Base-by-base conservation (phyloP, 2,888 invertebrate genomes). In the Heliconius ismenius region DNA sequence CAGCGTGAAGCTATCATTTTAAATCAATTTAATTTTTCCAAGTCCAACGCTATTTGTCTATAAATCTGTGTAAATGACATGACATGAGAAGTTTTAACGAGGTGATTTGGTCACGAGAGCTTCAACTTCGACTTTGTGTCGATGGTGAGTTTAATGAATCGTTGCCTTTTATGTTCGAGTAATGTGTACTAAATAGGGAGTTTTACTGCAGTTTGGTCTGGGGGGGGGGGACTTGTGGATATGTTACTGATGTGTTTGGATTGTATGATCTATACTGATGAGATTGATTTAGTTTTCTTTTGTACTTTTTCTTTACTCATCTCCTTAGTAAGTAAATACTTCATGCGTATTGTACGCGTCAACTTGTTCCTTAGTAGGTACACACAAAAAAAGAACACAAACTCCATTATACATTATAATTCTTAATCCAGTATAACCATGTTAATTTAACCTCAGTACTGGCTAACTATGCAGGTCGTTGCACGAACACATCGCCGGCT, bases 31-130 rank as follows among this genome's bases (percentile, higher is more conserved):
- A 24, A 60, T n/a, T 60, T 64, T 32, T n/a, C 10, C 32, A 26
- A 21, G 1, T 7, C 26, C 18, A 4, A 63, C 18, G 4, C 28
- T 63, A 3, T 32, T 58, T 58, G 28, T n/a, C 58, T 58, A 58
- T 28, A 72, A 60, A 60, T 72, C 32, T 24, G 28, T 72, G 58
- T 36, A 60, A 72, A 72, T 72, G 24, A 60, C 36, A 36, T 32
- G 24, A 60, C 39, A 39, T 58, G 60, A 73, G 43, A 73, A 73
- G 63, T 73, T 43, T 63, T 73, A 43, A 73, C 63, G 73, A 73
- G 39, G 39, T 73, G 39, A 62, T 73, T 73, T 62, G 73, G 62
- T 73, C 62, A 26, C 72, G 62, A 39, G 60, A 73, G 21, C n/a
- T 62, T 62, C 62, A 26, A 62, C 62, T 26, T 62, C 7, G 11